Conservation (phyloP, 2,888 invertebrate genomes). For the Luffia ferchaultella region DNA sequence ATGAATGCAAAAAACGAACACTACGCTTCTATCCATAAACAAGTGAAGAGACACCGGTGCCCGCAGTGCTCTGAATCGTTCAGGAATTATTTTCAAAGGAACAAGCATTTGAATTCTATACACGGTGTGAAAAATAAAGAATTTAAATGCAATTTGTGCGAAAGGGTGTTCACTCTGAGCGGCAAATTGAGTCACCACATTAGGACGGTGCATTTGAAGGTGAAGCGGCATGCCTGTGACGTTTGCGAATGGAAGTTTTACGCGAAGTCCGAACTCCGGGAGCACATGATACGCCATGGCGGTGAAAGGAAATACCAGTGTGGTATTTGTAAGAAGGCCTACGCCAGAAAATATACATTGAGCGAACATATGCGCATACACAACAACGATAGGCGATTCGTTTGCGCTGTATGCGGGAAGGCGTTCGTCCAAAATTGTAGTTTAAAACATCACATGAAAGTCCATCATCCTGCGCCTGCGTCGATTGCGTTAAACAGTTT, state of each 20-base stretch:
- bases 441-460: slow-evolving; percentile 43
- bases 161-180: slow-evolving; percentile 42
- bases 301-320: slow-evolving; percentile 60
- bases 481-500: not conserved
- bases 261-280: slow-evolving; percentile 58
- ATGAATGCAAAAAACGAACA: slow-evolving; percentile 53
- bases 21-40: slow-evolving; percentile 53
- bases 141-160: slow-evolving; percentile 44
- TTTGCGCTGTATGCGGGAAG: slow-evolving; percentile 40
- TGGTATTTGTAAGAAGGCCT: slow-evolving; percentile 54
- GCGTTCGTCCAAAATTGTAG: slow-evolving; percentile 49
- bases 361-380: slow-evolving; percentile 52
- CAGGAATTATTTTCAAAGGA: slow-evolving; percentile 48
- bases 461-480: slow-evolving; percentile 31
- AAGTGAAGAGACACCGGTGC: slow-evolving; percentile 45
- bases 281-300: slow-evolving; percentile 59
- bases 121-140: slow-evolving; percentile 49
- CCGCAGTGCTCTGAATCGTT: slow-evolving; percentile 47
- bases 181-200: slow-evolving; percentile 46
- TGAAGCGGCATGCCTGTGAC: slow-evolving; percentile 48
- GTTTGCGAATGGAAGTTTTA: slow-evolving; percentile 63
- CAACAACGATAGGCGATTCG: slow-evolving; percentile 42
- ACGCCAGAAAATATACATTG: slow-evolving; percentile 50
- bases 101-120: slow-evolving; percentile 39
- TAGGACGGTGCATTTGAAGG: slow-evolving; percentile 46